Percentiles rank a stretch among this genome's conserved stretches.
Conservation (phyloP, 2,113 vertebrate species). For the Azemiops feae region DNA sequence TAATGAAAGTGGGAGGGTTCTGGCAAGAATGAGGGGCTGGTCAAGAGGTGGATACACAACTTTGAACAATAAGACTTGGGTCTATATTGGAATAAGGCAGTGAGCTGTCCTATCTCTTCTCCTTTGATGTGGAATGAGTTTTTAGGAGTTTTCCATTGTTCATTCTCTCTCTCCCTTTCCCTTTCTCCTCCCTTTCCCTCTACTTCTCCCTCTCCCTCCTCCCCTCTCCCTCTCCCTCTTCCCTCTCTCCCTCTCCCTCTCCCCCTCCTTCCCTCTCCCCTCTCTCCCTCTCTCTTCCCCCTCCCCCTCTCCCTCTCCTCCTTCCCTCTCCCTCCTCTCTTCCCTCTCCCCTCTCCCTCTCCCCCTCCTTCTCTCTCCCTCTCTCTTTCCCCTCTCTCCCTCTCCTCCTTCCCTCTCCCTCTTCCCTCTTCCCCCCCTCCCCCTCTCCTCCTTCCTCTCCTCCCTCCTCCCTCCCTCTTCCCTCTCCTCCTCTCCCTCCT, state of each 20-base stretch:
- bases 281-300: neutral
- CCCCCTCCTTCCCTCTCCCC: too few relatives aligned
- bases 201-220: neutral
- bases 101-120: neutral
- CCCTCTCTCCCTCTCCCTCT: too few relatives aligned
- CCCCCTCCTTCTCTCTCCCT: too few relatives aligned
- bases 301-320: too few relatives aligned
- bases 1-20: conserved; percentile 56
- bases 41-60: conserved; percentile 5
- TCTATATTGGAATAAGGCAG: neutral
- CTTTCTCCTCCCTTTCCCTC: neutral
- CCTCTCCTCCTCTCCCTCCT: too few relatives aligned
- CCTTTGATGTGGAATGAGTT: neutral
- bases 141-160: neutral
- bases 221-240: too few relatives aligned
- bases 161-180: neutral
- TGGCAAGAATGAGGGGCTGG: conserved; percentile 51
- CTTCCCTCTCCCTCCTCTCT: too few relatives aligned
- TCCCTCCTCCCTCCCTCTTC: accelerated
- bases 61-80: neutral
- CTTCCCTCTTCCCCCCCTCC: too few relatives aligned
- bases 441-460: too few relatives aligned
- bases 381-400: too few relatives aligned
- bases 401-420: too few relatives aligned
- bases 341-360: too few relatives aligned